Percentiles rank a stretch among this genome's conserved stretches.
Conservation (phyloP, 2,113 vertebrate genomes). For the Pangasianodon hypophthalmus region DNA sequence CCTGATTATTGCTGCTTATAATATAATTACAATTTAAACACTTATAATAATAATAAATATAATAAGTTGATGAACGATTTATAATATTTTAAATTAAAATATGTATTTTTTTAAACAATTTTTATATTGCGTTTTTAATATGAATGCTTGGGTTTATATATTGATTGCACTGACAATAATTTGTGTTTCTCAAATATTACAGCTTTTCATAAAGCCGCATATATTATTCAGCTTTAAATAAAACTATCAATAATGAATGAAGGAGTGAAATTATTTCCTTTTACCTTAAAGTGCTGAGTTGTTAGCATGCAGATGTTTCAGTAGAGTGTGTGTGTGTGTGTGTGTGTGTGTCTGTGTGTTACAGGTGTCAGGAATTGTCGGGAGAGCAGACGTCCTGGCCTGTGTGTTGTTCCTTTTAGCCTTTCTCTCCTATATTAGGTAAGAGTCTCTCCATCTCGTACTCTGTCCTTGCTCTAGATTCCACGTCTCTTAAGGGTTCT, state of each 20-base stretch:
- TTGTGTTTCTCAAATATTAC: not conserved
- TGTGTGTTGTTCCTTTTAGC: conserved; percentile 91
- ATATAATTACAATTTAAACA: not conserved
- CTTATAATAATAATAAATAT: too few relatives aligned
- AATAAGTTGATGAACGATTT: not conserved
- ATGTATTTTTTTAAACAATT: not conserved
- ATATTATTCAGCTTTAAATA: not conserved
- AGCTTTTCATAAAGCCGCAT: not conserved
- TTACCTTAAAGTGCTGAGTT: not conserved
- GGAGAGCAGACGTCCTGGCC: conserved; percentile 91
- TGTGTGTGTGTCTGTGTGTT: conserved; percentile 40
- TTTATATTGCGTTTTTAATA: not conserved
- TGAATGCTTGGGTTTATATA: not conserved
- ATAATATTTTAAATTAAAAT: not conserved
- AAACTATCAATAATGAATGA: not conserved
- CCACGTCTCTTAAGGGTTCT: not conserved
- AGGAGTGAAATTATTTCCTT: not conserved
- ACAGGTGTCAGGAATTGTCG: conserved; percentile 96
- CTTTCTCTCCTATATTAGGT: conserved; percentile 96
- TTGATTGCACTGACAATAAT: not conserved
- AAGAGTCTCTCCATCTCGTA: conserved; percentile 41
- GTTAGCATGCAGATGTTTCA: not conserved
- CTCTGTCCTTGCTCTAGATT: not conserved
- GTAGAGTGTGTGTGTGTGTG: not conserved
- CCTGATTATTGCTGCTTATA: not conserved